Base-by-base conservation (phyloP, 92 coral and sea anemone species). In the Nematostella vectensis region DNA sequence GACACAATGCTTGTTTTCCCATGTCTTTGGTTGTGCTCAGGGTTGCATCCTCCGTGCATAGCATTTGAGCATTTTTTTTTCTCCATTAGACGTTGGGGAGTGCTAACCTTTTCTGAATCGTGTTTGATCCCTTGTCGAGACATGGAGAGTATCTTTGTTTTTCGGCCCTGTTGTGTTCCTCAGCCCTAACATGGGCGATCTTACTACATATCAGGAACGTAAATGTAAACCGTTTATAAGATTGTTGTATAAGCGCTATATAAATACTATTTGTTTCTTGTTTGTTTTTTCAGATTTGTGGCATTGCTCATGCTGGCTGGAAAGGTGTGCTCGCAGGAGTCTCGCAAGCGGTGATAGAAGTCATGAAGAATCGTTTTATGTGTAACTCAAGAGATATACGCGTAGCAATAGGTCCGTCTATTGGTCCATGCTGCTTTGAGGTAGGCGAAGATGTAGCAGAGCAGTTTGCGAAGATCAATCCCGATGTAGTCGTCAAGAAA, bases 241-340 rank as follows among this genome's bases (percentile, higher is more conserved):
- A 44, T n/a, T 2, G 11, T 25, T 43, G 25, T 17, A 28, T 15
- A n/a, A n/a, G n/a, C n/a, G n/a, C n/a, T n/a, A n/a, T n/a, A n/a
- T n/a, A n/a, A n/a, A n/a, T n/a, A n/a, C n/a, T n/a, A n/a, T n/a
- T n/a, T n/a, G n/a, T n/a, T n/a, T n/a, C n/a, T n/a, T n/a, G n/a
- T 19, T 22, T 23, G 16, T 25, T 65, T 52, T 58, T 22, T 42
- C 22, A 83, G 94, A 68, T 87, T 16, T 87, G 96, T 51, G 96
- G 80, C 25, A 87, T 83, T 33, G 96, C 96, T 15, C 96, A 87
- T 51, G 72, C 96, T 3, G 96, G 96, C 21, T 87, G 96, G 96
- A 78, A 76, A 11, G 96, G 96, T 20, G 82, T 83, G 4, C 37
- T 87, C 17, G 87, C 80, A 27, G 65, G 54, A 49, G 76, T 87